Evolutionary conservation across 30 jellyfish, hydroid and myxozoan genomes (phyloP).

Genomic region (Hydractinia symbiolongicarpus): DNA sequence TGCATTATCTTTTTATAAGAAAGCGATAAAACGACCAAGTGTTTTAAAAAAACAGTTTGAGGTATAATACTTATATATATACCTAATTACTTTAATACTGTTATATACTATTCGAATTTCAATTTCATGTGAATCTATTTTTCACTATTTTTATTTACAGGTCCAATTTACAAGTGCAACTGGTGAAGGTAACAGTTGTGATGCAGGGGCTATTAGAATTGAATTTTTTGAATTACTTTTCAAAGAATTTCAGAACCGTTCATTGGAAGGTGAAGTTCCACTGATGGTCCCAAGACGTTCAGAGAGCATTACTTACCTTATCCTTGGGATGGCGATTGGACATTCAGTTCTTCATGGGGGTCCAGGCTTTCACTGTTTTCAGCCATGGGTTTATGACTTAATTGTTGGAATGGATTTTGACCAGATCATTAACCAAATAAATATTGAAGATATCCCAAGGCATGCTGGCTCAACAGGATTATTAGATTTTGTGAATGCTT

Average conservation of each 20-base stretch:
- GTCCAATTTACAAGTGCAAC: neutral
- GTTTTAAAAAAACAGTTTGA: neutral
- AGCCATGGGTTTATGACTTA: neutral
- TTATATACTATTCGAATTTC: too few species aligned
- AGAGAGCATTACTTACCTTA: neutral
- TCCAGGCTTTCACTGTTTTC: neutral
- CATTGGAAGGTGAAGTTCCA: slow-evolving; percentile 20
- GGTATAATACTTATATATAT: neutral
- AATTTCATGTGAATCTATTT: too few species aligned
- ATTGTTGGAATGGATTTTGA: neutral
- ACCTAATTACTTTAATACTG: neutral
- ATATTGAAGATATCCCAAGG: neutral
- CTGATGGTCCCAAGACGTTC: neutral
- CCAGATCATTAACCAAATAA: neutral
- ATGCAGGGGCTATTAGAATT: too few species aligned
- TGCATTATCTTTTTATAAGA: slow-evolving; percentile 34
- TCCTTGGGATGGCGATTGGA: slow-evolving; percentile 2
- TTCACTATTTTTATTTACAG: too few species aligned
- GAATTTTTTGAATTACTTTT: slow-evolving; percentile 26
- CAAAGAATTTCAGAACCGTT: slow-evolving; percentile 14
- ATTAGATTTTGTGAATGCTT: neutral
- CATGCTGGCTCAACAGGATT: neutral
- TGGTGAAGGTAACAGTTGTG: slow-evolving; percentile 12
- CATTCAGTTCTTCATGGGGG: slow-evolving; percentile 13
- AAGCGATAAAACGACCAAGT: slow-evolving; percentile 16